phyloP scores from a whole-genome alignment of 2,888 invertebrate species.

The Sylvicola cinctus region DNA sequence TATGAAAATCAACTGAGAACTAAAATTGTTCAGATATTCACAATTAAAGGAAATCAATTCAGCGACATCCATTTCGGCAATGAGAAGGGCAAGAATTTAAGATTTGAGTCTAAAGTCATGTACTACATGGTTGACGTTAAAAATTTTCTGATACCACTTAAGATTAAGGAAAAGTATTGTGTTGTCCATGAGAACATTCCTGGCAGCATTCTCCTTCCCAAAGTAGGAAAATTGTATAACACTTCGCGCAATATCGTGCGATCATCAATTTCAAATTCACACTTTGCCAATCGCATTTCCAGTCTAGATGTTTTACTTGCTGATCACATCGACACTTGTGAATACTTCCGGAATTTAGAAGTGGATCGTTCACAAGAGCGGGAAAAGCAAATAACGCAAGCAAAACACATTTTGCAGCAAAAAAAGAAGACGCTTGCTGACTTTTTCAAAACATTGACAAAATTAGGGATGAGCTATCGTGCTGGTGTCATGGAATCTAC shows the following conservation, averaged over 20 bases:
- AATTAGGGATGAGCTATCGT: constrained; percentile 61
- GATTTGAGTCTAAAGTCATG: constrained; percentile 17
- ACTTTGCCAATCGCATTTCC: constrained; percentile 38
- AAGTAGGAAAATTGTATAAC: constrained; percentile 28
- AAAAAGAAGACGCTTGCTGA: constrained; percentile 72
- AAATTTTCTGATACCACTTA: constrained; percentile 18
- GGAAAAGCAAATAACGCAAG: constrained; percentile 55
- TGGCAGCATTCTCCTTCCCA: constrained; percentile 12
- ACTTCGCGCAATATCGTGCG: constrained; percentile 44
- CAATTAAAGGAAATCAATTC: constrained; percentile 19
- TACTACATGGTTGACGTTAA: constrained; percentile 18
- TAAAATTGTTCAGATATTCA: constrained; percentile 21
- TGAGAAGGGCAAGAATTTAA: constrained; percentile 16
- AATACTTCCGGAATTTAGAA: constrained; percentile 39
- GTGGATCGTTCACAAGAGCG: constrained; percentile 27
- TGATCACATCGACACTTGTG: constrained; percentile 42
- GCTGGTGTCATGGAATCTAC: constrained; percentile 47
- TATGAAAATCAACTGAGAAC: constrained; percentile 40
- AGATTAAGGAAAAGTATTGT: constrained; percentile 12
- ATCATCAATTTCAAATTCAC: constrained; percentile 32
- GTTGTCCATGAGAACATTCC: constrained; percentile 1
- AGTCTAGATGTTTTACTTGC: constrained; percentile 43
- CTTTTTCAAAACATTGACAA: constrained; percentile 57
- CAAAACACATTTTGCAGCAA: constrained; percentile 61
- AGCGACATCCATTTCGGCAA: constrained; percentile 18